phyloP scores from a whole-genome alignment of 2,113 vertebrate genomes.

The Prinia subflava region DNA sequence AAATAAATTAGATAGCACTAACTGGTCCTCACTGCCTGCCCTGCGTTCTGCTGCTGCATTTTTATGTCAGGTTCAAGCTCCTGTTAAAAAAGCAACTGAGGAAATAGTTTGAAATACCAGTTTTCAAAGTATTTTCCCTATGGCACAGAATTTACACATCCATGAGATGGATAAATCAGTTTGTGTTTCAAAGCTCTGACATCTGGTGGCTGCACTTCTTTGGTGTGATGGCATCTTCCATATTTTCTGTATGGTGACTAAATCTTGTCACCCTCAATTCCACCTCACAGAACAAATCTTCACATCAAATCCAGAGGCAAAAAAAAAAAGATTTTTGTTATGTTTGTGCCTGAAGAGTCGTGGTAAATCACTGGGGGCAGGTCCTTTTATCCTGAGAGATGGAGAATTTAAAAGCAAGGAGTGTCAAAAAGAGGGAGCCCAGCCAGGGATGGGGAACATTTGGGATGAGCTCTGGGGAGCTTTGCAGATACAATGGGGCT shows the following conservation, averaged over 20 bases:
- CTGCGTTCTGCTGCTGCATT: not conserved
- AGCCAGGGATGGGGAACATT: not conserved
- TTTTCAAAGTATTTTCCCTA: not conserved
- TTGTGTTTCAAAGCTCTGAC: not conserved
- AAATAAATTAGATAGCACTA: not conserved
- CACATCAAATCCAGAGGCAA: fast-evolving
- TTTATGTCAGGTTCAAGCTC: not conserved
- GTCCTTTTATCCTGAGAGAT: not conserved
- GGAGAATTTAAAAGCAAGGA: not conserved
- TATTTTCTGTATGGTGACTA: not conserved
- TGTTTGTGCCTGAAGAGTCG: not conserved
- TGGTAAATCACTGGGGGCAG: not conserved
- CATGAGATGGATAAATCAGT: fast-evolving
- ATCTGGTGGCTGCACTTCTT: not conserved
- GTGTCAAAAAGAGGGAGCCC: not conserved
- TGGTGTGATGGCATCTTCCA: fast-evolving
- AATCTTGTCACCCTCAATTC: not conserved
- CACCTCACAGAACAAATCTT: not conserved
- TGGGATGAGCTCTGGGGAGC: fast-evolving
- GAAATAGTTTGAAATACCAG: not conserved
- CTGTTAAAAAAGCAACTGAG: not conserved
- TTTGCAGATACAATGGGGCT: not conserved
- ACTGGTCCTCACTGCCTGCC: not conserved
- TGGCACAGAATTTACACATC: not conserved
- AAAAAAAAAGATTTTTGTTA: not conserved